Evolutionary conservation across 1,140 invertebrate genomes (phyloP).

Genomic region (Lucilia sericata): DNA sequence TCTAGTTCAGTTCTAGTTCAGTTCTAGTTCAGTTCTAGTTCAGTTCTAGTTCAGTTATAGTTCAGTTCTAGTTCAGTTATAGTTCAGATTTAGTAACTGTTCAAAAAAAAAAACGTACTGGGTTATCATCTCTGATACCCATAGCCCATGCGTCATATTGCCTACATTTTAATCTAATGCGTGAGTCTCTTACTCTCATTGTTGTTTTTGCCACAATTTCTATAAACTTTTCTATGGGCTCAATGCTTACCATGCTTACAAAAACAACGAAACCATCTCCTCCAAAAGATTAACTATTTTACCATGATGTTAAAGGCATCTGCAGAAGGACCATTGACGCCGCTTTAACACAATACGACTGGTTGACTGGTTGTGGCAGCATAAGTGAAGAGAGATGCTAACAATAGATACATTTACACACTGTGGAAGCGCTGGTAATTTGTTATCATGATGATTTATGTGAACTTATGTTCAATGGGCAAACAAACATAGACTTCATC

Average conservation of each 20-base stretch:
- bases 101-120: background rate
- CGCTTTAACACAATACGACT: background rate
- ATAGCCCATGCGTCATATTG: conserved; percentile 21
- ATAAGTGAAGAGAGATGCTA: conserved; percentile 7
- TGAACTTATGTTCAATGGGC: background rate
- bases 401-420: conserved; percentile 34
- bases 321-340: conserved; percentile 38
- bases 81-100: too few relatives aligned
- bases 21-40: too few relatives aligned
- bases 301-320: background rate
- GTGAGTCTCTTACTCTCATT: conserved; percentile 23
- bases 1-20: too few relatives aligned
- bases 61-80: too few relatives aligned
- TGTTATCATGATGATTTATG: conserved; percentile 46
- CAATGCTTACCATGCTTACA: background rate
- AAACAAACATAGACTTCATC: background rate
- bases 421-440: conserved; percentile 43
- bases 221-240: background rate
- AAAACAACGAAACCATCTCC: background rate
- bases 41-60: too few relatives aligned
- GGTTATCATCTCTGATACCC: background rate
- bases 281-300: conserved; percentile 2
- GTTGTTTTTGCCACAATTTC: background rate
- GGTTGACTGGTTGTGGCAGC: background rate
- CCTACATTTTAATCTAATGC: conserved; percentile 31